Percentiles rank a stretch among this genome's conserved stretches.
Evolutionary conservation across 2,797 vertebrate genomes (phyloP).

Genomic region (Melanotaenia nigrans): DNA sequence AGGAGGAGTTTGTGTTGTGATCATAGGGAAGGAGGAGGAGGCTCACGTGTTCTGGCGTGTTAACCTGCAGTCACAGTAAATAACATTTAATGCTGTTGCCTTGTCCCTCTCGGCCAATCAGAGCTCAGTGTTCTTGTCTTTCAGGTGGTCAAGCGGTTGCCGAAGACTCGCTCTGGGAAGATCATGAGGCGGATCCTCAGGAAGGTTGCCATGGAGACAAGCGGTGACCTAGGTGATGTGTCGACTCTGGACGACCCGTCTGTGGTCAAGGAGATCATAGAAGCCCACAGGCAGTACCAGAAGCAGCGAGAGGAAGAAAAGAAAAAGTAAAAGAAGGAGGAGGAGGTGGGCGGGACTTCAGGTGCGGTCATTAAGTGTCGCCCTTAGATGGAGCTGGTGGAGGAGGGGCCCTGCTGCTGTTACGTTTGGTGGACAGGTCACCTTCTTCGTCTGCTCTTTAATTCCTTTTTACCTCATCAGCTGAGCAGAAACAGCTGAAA

Average conservation of each 20-base stretch:
- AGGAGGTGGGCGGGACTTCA: background rate
- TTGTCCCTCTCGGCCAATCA: conserved; percentile 6
- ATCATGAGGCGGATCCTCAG: conserved; percentile 92
- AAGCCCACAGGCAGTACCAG: conserved; percentile 80
- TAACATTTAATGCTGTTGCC: too few species aligned
- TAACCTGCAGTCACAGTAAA: too few species aligned
- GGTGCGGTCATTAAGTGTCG: too few species aligned
- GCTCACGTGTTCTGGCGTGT: too few species aligned
- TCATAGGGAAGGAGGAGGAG: too few species aligned
- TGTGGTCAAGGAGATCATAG: conserved; percentile 86
- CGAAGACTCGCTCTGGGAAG: conserved; percentile 95
- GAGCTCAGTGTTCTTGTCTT: background rate
- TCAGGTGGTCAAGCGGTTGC: conserved; percentile 91
- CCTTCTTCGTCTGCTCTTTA: background rate
- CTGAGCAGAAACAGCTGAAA: background rate
- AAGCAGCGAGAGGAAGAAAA: conserved; percentile 49
- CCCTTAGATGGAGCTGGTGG: too few species aligned
- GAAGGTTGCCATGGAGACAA: conserved; percentile 82
- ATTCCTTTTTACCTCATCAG: background rate
- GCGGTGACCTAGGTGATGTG: conserved; percentile 85
- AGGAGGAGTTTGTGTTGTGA: too few species aligned
- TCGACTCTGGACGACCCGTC: conserved; percentile 91
- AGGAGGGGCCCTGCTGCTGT: too few species aligned
- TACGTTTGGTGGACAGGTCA: too few species aligned
- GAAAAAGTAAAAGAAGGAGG: conserved; percentile 11